Evolutionary conservation across 2,888 invertebrate species (phyloP).

Genomic region (Spisula solida): DNA sequence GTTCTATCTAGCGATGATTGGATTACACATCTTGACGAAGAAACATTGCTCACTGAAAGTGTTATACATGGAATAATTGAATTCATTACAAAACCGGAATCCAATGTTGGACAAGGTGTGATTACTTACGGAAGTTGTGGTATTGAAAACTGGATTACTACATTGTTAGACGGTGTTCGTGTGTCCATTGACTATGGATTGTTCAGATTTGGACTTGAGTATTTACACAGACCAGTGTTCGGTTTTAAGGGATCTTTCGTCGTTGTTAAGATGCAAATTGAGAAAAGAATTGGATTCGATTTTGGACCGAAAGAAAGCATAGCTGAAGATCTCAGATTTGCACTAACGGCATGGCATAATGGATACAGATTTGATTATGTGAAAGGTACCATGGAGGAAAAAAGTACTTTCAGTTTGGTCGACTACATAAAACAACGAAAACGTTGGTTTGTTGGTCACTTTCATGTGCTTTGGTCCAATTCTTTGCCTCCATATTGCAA

Average conservation of each 20-base stretch:
- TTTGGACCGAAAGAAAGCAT: constrained; percentile 65
- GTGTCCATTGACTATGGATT: constrained; percentile 58
- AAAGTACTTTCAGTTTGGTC: constrained; percentile 54
- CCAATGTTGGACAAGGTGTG: constrained; percentile 66
- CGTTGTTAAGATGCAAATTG: constrained; percentile 52
- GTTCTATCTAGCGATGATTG: constrained; percentile 58
- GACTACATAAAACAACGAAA: constrained; percentile 63
- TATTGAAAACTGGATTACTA: constrained; percentile 64
- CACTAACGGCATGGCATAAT: constrained; percentile 51
- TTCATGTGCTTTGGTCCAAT: constrained; percentile 49
- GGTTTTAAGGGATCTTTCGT: constrained; percentile 65
- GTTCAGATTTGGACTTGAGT: constrained; percentile 47
- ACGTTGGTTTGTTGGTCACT: constrained; percentile 63
- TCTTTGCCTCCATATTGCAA: constrained; percentile 45
- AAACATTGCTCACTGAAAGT: constrained; percentile 51
- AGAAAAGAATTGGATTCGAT: constrained; percentile 52
- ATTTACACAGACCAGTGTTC: constrained; percentile 55
- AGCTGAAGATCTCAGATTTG: constrained; percentile 64
- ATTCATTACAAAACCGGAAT: constrained; percentile 49
- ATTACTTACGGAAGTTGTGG: constrained; percentile 54
- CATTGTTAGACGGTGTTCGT: constrained; percentile 52
- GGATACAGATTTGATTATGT: constrained; percentile 62
- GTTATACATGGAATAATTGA: constrained; percentile 57
- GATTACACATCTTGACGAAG: constrained; percentile 64
- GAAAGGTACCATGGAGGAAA: constrained; percentile 63